phyloP scores from a whole-genome alignment of 2,797 vertebrate species.

The Gymnocypris eckloni region DNA sequence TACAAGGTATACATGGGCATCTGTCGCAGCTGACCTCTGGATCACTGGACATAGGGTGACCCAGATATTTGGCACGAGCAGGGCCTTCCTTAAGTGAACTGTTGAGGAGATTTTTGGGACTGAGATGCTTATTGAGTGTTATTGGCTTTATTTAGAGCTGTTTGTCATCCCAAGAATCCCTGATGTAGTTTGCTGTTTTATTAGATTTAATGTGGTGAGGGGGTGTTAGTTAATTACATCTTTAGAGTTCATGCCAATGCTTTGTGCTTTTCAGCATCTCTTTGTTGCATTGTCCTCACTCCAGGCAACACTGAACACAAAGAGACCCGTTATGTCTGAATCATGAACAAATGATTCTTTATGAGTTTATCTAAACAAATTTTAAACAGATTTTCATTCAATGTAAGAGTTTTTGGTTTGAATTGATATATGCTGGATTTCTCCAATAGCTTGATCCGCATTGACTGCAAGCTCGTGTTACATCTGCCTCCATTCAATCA shows the following conservation, averaged over 20 bases:
- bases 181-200: constrained; percentile 23
- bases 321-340: neutral
- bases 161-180: constrained; percentile 16
- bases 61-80: neutral
- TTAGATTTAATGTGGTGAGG: constrained; percentile 16
- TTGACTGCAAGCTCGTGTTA: neutral
- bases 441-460: neutral
- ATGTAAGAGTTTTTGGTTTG: neutral
- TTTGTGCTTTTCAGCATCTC: constrained; percentile 13
- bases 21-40: neutral
- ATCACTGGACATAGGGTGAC: neutral
- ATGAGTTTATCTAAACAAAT: neutral
- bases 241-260: neutral
- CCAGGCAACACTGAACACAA: constrained; percentile 1
- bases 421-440: neutral
- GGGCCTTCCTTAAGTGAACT: neutral
- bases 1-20: neutral
- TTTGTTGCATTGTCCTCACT: constrained; percentile 16
- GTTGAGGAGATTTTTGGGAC: neutral
- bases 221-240: constrained; percentile 27
- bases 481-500: neutral
- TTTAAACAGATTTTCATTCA: neutral
- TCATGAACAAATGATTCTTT: neutral
- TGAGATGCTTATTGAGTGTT: constrained; percentile 1
- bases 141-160: neutral